Evolutionary conservation across 2,113 vertebrate species (phyloP).

Genomic region (Trogon surrucura): DNA sequence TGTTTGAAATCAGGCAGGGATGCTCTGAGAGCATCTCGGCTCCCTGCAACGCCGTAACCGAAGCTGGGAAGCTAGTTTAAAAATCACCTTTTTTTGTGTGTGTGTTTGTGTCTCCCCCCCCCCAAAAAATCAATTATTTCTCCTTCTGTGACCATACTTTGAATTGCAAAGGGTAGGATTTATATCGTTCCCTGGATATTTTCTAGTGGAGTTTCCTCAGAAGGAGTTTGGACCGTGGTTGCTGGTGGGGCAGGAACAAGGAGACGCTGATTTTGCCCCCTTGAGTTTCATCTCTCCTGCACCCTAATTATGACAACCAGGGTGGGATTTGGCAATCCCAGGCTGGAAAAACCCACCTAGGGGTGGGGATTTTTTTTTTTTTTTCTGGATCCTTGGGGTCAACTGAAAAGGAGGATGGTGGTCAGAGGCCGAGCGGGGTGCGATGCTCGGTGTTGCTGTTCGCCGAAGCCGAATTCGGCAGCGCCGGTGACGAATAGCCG

Average conservation of each 20-base stretch:
- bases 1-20: neutral
- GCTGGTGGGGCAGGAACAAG: fast-evolving
- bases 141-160: neutral
- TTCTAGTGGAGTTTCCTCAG: neutral
- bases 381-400: neutral
- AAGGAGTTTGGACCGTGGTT: neutral
- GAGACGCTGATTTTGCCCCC: neutral
- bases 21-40: neutral
- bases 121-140: neutral
- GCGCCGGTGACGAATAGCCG: constrained; percentile 57
- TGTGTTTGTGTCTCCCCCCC: fast-evolving
- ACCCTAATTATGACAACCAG: neutral
- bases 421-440: fast-evolving
- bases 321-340: neutral
- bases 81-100: neutral
- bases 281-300: neutral
- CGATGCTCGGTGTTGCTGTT: fast-evolving
- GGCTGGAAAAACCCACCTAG: neutral
- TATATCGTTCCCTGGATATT: fast-evolving
- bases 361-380: no score
- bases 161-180: neutral
- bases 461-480: neutral
- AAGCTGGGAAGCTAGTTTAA: neutral
- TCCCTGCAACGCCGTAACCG: fast-evolving
- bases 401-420: neutral